Conservation (phyloP, 2,888 invertebrate species). For the Dynastes maya region DNA sequence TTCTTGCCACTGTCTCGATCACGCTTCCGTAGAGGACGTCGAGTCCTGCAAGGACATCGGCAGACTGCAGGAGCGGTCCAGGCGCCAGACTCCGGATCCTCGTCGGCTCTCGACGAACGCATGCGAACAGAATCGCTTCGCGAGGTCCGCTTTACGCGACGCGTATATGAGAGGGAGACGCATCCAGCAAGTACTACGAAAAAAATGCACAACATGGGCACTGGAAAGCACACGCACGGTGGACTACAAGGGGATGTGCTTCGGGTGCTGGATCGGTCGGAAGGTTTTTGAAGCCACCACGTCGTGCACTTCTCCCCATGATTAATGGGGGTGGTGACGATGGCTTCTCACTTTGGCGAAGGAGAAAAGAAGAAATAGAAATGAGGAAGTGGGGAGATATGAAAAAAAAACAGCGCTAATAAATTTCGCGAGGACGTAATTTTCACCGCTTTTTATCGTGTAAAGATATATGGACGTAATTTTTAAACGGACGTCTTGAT, state of each 20-base stretch:
- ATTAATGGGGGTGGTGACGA: conserved; percentile 41
- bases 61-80: conserved; percentile 64
- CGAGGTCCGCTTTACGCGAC: not conserved
- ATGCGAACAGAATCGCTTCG: conserved; percentile 48
- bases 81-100: conserved; percentile 61
- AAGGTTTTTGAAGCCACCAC: conserved; percentile 25
- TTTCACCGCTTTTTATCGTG: conserved; percentile 27
- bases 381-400: not conserved
- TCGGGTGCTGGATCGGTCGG: not conserved
- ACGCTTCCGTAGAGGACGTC: conserved; percentile 47
- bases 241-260: not conserved
- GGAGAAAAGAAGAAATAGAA: conserved; percentile 13
- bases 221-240: not conserved
- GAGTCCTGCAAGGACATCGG: conserved; percentile 59
- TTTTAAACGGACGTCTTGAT: too few relatives aligned
- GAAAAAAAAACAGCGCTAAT: conserved; percentile 20
- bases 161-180: conserved; percentile 2
- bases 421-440: conserved; percentile 35
- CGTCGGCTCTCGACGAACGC: conserved; percentile 55
- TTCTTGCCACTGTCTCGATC: conserved; percentile 1
- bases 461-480: not conserved
- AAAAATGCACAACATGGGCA: conserved; percentile 39
- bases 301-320: conserved; percentile 28
- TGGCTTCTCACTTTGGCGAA: not conserved
- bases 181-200: conserved; percentile 37